Evolutionary conservation across 2,113 vertebrate genomes (phyloP), one percentile per base, ranked within the genome.

Genomic region (Nestor notabilis): DNA sequence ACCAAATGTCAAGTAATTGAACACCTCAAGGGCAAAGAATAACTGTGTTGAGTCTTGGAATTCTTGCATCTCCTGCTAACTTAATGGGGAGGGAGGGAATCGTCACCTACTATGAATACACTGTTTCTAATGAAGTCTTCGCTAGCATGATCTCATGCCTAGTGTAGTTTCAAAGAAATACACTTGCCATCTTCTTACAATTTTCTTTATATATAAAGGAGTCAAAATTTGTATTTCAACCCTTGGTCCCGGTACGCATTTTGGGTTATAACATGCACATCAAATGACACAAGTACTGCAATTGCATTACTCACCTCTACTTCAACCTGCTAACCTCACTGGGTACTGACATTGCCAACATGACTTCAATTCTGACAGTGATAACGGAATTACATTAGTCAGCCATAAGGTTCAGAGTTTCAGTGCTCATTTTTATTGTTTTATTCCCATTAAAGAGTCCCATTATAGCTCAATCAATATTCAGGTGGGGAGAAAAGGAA

Each of bases 351-450:
- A 76, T 23, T 85, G 60, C 74, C 79, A 90, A 80, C 43, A 82
- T 11, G 58, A 92, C 69, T 64, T 90, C 70, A 92, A 46, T 33
- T 79, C 63, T 20, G 70, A 56, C 39, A 21, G 17, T 17, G 44
- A 76, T n/a, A 91, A 58, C 5, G 0, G 68, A 92, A 71, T 52
- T 82, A 79, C 52, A 56, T 24, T 71, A 77, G 77, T 90, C 69
- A 89, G 31, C 64, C 78, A n/a, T 28, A 80, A 87, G 37, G 74
- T 79, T 97, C 52, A 87, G 82, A 88, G 50, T 81, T 96, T 70
- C 88, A 91, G 55, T 88, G 37, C 31, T 81, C 82, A 21, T 87
- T 95, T 97, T 92, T 86, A 95, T 49, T 95, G 84, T 71, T 95
- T 89, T 58, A 58, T 58, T 86, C 63, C 39, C 37, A 90, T 53